Evolutionary conservation across 2,113 vertebrate genomes (phyloP), one percentile per base, ranked within the genome.

Genomic region (Strigops habroptila): DNA sequence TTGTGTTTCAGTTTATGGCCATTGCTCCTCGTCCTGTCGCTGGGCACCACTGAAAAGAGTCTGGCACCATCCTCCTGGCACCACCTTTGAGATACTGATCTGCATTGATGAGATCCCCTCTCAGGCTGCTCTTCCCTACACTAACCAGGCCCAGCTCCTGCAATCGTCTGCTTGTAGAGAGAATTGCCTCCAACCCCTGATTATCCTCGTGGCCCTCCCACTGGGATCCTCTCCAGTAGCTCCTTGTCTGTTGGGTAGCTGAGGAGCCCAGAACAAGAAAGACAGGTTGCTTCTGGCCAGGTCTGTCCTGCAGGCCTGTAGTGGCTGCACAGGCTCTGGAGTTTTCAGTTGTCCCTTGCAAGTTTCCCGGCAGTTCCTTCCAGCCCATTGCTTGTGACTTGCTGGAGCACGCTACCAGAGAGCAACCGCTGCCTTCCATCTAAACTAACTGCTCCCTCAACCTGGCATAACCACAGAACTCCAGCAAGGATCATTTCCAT

Each of bases 311-410:
- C 48, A 76, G 16, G 16, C 44, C 48, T 35, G 19, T 2, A 60
- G 43, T 2, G 44, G 44, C 27, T 48, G 23, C 64, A 24, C 0
- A 0, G 55, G 12, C 19, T 43, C n/a, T 43, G 43, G 28, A 43
- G 41, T 52, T 75, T 25, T 41, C n/a, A 39, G 12, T n/a, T 13
- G 28, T 23, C 52, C 52, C 30, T 55, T 43, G 5, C n/a, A 79
- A 52, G 27, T 11, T 68, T n/a, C n/a, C 37, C 78, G 3, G 14
- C 1, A 3, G 43, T 18, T 60, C 44, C 43, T 62, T 59, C 52
- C 28, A 67, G 69, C n/a, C 59, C 63, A 16, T 35, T 35, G 67
- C 51, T 68, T 27, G 76, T 77, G 37, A n/a, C 35, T 37, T 68
- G 33, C 25, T 52, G 44, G 44, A 70, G 64, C 2, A 1, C 33